A percentile compares a stretch with the other conserved stretches of the same genome.
Evolutionary conservation across 2,797 vertebrate genomes (phyloP).

Genomic region (Melanotaenia boesemani): DNA sequence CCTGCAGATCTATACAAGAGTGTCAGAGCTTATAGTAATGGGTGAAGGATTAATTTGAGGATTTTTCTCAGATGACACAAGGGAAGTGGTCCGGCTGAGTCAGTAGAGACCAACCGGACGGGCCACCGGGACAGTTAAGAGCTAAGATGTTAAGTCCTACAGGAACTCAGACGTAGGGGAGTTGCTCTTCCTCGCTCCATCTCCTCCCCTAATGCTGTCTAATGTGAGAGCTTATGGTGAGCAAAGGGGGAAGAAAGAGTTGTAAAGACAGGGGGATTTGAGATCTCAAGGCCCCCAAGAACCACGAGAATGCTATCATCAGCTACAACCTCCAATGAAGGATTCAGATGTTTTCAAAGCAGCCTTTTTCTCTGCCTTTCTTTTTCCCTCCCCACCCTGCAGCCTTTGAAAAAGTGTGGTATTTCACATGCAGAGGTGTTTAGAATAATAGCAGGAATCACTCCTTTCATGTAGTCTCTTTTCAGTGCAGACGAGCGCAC

Average conservation of each 20-base stretch:
- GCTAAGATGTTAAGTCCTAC: slow-evolving; percentile 59
- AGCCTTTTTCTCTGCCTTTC: slow-evolving; percentile 33
- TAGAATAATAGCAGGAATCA: slow-evolving; percentile 75
- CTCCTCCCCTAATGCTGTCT: slow-evolving; percentile 59
- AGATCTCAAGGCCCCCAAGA: slow-evolving; percentile 50
- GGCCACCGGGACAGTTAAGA: slow-evolving; percentile 53
- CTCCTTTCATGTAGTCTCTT: slow-evolving; percentile 76
- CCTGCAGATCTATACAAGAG: slow-evolving; percentile 64
- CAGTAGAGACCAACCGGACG: slow-evolving; percentile 26
- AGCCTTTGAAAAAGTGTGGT: slow-evolving; percentile 57
- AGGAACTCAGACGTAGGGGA: slow-evolving; percentile 34
- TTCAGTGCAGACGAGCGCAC: slow-evolving; percentile 59
- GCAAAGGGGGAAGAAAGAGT: slow-evolving; percentile 45
- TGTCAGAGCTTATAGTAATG: slow-evolving; percentile 65
- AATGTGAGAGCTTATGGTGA: slow-evolving; percentile 65
- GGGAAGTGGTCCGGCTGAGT: slow-evolving; percentile 43
- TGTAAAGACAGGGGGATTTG: slow-evolving; percentile 61
- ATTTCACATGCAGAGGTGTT: slow-evolving; percentile 77
- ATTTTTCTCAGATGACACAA: slow-evolving; percentile 50
- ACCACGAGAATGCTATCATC: slow-evolving; percentile 45
- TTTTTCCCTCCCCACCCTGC: slow-evolving; percentile 23
- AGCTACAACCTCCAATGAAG: slow-evolving; percentile 50
- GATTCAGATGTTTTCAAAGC: slow-evolving; percentile 27
- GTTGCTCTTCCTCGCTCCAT: slow-evolving; percentile 35
- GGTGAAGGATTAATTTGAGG: slow-evolving; percentile 55